Conservation (phyloP, 2,888 invertebrate species). For the Noctua pronuba region DNA sequence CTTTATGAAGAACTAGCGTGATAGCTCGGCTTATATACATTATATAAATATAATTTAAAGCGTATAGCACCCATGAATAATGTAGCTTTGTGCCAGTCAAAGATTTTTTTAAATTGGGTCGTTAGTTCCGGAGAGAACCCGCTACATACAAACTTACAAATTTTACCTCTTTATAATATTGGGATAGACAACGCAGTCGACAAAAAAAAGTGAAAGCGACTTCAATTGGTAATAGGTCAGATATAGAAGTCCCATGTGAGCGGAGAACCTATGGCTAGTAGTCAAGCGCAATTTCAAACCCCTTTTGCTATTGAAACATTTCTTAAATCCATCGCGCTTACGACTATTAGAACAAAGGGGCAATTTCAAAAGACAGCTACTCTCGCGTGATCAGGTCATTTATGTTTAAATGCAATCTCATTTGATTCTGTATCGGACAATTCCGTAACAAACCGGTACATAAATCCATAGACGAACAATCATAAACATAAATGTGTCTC, state of each 20-base stretch:
- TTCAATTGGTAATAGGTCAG: not conserved
- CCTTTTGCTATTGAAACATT: not conserved
- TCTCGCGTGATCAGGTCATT: not conserved
- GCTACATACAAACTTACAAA: no score
- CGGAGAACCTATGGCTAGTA: not conserved
- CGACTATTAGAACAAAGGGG: not conserved
- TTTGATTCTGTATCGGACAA: not conserved
- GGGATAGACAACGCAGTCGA: not conserved
- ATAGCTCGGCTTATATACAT: no score
- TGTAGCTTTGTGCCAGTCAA: no score
- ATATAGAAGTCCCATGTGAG: not conserved
- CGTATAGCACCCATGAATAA: no score
- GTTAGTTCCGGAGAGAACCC: no score
- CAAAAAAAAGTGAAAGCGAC: no score
- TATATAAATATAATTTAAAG: no score
- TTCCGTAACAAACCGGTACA: not conserved
- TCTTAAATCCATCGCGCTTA: not conserved
- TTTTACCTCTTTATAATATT: no score
- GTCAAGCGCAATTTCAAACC: not conserved
- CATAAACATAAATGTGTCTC: not conserved
- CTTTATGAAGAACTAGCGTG: not conserved
- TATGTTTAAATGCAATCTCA: not conserved
- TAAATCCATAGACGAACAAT: not conserved
- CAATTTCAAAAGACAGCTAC: not conserved
- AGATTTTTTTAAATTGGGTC: no score